Percentiles rank a stretch among this genome's conserved stretches.
phyloP scores from a whole-genome alignment of 2,888 invertebrate species.

The Coleophora deauratella region DNA sequence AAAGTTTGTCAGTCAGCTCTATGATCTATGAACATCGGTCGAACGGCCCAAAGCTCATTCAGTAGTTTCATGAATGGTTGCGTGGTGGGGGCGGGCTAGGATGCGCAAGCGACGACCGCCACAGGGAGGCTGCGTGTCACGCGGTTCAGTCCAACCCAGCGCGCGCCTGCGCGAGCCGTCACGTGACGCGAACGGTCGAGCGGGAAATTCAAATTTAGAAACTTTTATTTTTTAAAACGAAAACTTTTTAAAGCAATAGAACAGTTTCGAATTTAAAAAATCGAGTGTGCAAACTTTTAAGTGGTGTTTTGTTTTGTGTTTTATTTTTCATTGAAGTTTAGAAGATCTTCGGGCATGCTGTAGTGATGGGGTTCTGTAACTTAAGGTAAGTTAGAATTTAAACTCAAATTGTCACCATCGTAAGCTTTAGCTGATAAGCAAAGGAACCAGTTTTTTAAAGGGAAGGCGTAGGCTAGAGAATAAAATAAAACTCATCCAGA shows the following conservation, averaged over 20 bases:
- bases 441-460: no score
- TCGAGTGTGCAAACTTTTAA: no score
- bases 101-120: slow-evolving; percentile 35
- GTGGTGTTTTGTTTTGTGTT: neutral
- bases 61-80: slow-evolving; percentile 58
- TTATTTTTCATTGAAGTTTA: slow-evolving; percentile 13
- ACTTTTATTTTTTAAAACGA: slow-evolving; percentile 5
- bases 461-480: no score
- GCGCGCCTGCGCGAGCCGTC: slow-evolving; percentile 44
- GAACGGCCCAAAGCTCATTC: slow-evolving; percentile 42
- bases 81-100: slow-evolving; percentile 48
- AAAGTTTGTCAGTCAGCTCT: no score
- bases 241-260: slow-evolving; percentile 2
- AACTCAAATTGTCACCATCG: no score
- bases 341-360: slow-evolving; percentile 4
- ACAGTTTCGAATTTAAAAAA: no score
- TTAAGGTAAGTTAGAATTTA: slow-evolving; percentile 42
- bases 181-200: slow-evolving; percentile 28
- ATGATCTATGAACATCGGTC: no score
- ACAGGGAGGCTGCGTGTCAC: slow-evolving; percentile 35
- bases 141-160: slow-evolving; percentile 1
- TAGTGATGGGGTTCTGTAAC: slow-evolving; percentile 50
- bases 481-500: no score
- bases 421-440: no score
- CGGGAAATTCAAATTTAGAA: slow-evolving; percentile 50